phyloP scores from a whole-genome alignment of 2,888 invertebrate genomes.

The Criorhina ranunculi region DNA sequence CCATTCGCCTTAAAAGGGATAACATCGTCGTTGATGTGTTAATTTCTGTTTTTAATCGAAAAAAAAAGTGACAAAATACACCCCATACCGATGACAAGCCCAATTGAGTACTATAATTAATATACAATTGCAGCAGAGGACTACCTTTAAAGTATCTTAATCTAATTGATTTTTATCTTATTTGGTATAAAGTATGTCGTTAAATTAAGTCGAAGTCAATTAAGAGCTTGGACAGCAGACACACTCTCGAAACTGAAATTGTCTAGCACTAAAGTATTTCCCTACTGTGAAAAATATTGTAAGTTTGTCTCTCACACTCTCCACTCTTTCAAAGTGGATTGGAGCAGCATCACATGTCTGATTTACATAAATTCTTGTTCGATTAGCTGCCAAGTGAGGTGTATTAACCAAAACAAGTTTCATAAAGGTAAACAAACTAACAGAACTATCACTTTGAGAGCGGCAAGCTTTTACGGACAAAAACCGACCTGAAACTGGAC shows the following conservation, averaged over 20 bases:
- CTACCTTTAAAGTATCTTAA: neutral
- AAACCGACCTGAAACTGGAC: conserved; percentile 6
- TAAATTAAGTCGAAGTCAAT: neutral
- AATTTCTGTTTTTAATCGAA: neutral
- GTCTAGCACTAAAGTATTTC: neutral
- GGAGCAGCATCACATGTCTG: neutral
- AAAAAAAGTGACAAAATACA: neutral
- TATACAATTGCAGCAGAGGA: neutral
- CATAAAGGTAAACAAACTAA: neutral
- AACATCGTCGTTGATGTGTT: too few species aligned
- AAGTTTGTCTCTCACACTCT: too few species aligned
- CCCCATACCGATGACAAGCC: neutral
- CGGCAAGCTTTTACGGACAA: too few species aligned
- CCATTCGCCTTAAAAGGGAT: too few species aligned
- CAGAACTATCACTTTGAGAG: neutral
- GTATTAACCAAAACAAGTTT: neutral
- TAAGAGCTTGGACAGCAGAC: neutral
- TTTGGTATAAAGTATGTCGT: neutral
- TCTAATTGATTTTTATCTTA: neutral
- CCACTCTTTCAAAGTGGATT: too few species aligned
- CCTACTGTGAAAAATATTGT: neutral
- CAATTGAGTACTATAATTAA: neutral
- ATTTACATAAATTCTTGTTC: neutral
- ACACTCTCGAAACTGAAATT: neutral
- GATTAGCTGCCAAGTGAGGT: neutral